phyloP scores from a whole-genome alignment of 2,888 invertebrate genomes.

The Melinopterus prodromus region DNA sequence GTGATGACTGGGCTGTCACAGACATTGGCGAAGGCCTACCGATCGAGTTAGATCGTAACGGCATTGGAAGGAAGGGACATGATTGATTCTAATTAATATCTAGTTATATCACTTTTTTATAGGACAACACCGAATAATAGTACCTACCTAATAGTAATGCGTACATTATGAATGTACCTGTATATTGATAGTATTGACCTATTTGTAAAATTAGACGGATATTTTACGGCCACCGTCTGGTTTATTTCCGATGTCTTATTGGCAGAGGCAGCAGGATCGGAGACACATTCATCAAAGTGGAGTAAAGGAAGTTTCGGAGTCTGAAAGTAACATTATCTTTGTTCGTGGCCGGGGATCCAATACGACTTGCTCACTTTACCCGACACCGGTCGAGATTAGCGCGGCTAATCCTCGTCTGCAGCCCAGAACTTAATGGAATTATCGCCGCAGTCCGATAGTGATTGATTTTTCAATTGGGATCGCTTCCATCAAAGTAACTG shows the following conservation, averaged over 20 bases:
- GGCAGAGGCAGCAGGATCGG: background rate
- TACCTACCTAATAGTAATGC: too few species aligned
- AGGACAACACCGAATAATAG: too few species aligned
- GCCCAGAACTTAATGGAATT: background rate
- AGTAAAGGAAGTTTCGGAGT: background rate
- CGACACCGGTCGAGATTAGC: conserved; percentile 4
- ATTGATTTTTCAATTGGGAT: conserved; percentile 4
- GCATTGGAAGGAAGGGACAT: too few species aligned
- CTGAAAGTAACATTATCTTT: background rate
- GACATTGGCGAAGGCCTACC: too few species aligned
- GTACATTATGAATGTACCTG: too few species aligned
- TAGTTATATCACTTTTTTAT: too few species aligned
- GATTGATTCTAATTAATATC: too few species aligned
- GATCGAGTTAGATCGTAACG: too few species aligned
- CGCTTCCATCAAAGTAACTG: background rate
- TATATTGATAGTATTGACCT: too few species aligned
- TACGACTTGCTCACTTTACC: conserved; percentile 4
- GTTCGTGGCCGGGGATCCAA: background rate
- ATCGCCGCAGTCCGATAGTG: conserved; percentile 4
- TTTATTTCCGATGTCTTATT: background rate
- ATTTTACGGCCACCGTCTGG: too few species aligned
- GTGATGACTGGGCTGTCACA: too few species aligned
- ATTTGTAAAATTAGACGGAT: too few species aligned
- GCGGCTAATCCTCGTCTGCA: background rate
- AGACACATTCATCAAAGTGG: background rate